Base-by-base conservation (phyloP, 1,140 invertebrate genomes). In the Planococcus citri region DNA sequence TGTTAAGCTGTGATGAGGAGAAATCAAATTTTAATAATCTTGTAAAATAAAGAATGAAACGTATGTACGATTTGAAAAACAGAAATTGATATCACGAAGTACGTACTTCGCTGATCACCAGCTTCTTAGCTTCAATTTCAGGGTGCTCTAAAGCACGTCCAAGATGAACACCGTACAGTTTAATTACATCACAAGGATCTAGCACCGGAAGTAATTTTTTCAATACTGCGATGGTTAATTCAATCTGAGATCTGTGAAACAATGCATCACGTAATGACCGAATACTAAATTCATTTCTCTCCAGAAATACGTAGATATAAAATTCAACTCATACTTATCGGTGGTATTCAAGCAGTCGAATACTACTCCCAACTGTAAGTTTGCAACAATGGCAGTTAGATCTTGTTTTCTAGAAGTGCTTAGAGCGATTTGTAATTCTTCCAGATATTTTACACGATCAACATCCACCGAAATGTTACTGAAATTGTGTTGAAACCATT, bases 331-430 rank as follows among this genome's bases (percentile, higher is more conserved):
- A 61, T 38, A 71, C 71, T 41, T 4, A 24, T 71, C 68, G 1
- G 57, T 22, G n/a, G 71, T 69, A 51, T 71, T 71, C 1, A 71
- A 38, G 20, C 71, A 71, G 25, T 71, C 68, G 24, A 71, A 71
- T 37, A 71, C 64, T 6, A 71, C 60, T 24, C 25, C 25, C 60
- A 64, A 20, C 24, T 64, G 60, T 64, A 64, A 64, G 24, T 64
- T 64, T 27, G 60, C 10, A 22, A 64, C 60, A 27, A 64, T 64
- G 2, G 60, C 3, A 17, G 41, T 22, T 22, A 58, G 17, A 25
- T 25, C 60, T 3, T 2, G 10, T 25, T 20, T 20, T 2, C 4
- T 20, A 6, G 21, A 60, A 27, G 60, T 27, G 24, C 60, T 64
- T 24, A 27, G 9, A 6, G 60, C 22, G 3, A 64, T 64, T 25